Evolutionary conservation across 2,797 vertebrate species (phyloP), one percentile per base, ranked within the genome.

Genomic region (Coluber constrictor): DNA sequence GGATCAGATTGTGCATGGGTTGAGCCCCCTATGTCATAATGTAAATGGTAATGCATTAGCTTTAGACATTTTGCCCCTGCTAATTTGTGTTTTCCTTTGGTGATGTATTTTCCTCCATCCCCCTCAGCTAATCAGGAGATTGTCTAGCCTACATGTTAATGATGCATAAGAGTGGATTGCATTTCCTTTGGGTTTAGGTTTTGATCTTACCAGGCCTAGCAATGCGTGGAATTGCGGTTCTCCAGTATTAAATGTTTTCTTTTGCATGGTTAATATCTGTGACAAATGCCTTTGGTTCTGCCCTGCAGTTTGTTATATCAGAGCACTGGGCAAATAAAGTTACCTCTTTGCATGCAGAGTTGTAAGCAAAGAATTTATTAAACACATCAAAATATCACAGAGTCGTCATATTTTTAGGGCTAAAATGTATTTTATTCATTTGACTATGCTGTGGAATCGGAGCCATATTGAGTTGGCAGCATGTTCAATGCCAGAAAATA

Each of bases 161-260:
- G 0, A 9, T 57, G 47, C 90, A 89, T 74, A 88, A 15, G 55
- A 83, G 63, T 56, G 47, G 90, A 91, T 55, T 89, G 90, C 86
- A 56, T 91, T 91, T 93, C 86, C 86, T 91, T 88, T 88, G 66
- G 55, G 61, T 91, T 93, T 55, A 54, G 37, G 63, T 79, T 93
- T 93, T 91, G 90, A 93, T 83, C 86, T 88, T 88, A 32, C 13
- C 20, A 47, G 3, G 7, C 23, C 90, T 55, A 91, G 63, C 23
- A 60, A 74, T 79, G 61, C 15, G 20, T 43, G 23, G 86, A 88
- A 79, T 54, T 79, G 43, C 2, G 23, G 86, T 91, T 79, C 23
- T 51, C 47, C 60, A 79, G 91, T 61, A 89, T 32, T 37, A 43
- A 91, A 61, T 23, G 25, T 63, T 88, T 83, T 88, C 23, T 51